A percentile compares a stretch with the other conserved stretches of the same genome.
phyloP scores from a whole-genome alignment of 2,113 vertebrate genomes.

The Phylloscopus trochilus region DNA sequence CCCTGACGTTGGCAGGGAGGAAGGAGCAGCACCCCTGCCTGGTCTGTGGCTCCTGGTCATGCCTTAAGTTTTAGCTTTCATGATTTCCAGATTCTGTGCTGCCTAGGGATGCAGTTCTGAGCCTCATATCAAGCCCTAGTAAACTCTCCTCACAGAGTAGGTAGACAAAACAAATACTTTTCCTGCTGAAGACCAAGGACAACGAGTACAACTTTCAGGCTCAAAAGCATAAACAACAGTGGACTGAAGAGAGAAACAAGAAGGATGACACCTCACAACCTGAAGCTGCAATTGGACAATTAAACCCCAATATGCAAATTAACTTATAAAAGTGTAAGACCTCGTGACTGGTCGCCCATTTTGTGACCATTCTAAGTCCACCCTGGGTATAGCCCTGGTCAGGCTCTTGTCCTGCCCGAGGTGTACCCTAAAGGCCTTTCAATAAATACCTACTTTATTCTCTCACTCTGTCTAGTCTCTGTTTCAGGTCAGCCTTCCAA shows the following conservation, averaged over 20 bases:
- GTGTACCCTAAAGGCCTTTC: not conserved
- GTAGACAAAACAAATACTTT: not conserved
- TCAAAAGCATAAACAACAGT: not conserved
- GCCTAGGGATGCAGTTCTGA: not conserved
- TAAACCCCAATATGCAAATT: not conserved
- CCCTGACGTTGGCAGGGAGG: fast-evolving
- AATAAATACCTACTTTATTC: not conserved
- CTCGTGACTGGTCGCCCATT: not conserved
- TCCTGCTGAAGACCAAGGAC: not conserved
- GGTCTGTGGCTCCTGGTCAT: not conserved
- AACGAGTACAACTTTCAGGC: not conserved
- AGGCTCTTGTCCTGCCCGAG: not conserved
- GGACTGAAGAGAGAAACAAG: not conserved
- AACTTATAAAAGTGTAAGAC: not conserved
- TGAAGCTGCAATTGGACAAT: not conserved
- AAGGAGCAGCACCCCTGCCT: not conserved
- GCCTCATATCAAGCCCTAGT: not conserved
- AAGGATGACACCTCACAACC: not conserved
- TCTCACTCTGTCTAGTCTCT: not conserved
- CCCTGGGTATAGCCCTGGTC: not conserved
- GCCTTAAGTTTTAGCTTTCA: not conserved
- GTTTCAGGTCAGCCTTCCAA: not conserved
- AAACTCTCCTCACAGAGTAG: not conserved
- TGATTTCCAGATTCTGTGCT: not conserved
- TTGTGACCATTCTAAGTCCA: not conserved